These are phyloP conservation scores for Hetaerina titia DNA, from an alignment of 2,888 invertebrate species.

Conservation along the genomic window DNA sequence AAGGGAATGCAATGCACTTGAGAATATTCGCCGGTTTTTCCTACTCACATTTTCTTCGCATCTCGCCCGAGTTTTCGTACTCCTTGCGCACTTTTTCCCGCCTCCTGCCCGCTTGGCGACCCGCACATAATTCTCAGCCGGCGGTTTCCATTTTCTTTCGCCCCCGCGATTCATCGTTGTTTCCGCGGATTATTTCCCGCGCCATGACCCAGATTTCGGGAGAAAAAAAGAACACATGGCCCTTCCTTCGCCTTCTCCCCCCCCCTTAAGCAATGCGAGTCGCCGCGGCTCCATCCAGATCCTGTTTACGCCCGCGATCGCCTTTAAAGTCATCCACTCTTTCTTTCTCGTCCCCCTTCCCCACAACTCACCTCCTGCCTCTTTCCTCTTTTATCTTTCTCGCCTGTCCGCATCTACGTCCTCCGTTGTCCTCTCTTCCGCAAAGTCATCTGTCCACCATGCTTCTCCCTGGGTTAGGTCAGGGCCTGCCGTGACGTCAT, in stretches of 20 bases:
- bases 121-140: background rate
- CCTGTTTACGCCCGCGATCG: background rate
- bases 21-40: background rate
- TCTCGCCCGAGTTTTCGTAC: background rate
- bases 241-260: background rate
- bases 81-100: no score
- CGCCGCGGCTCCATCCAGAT: background rate
- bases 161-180: background rate
- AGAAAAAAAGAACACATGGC: background rate
- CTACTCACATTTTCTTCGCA: background rate
- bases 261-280: background rate
- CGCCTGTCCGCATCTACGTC: no score
- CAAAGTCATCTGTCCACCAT: background rate
- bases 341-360: background rate
- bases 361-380: background rate
- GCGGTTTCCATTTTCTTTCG: constrained; percentile 5
- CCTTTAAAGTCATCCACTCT: no score
- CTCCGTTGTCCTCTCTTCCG: no score
- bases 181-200: background rate
- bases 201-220: constrained; percentile 3
- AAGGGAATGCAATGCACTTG: no score
- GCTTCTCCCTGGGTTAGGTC: constrained; percentile 57
- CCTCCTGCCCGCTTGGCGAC: background rate
- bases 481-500: constrained; percentile 57
- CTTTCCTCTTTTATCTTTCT: background rate